Evolutionary conservation across 2,797 vertebrate species (phyloP).

Genomic region (Cossypha dichroa): DNA sequence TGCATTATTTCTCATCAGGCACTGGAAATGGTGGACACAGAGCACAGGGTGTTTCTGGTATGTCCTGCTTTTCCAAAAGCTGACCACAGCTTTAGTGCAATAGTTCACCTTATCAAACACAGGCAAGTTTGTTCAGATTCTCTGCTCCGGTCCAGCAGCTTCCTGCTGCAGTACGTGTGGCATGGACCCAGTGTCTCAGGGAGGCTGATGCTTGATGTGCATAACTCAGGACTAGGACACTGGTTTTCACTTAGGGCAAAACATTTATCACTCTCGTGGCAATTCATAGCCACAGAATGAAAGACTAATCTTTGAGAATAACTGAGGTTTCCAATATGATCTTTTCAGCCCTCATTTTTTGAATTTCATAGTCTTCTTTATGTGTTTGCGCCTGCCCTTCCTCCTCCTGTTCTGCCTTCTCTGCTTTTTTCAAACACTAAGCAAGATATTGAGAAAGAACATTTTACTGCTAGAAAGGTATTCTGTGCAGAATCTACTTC

Average conservation of each 20-base stretch:
- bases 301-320: background rate
- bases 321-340: background rate
- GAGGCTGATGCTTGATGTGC: background rate
- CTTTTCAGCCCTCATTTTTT: background rate
- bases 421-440: background rate
- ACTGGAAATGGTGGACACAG: background rate
- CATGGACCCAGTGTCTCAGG: rapidly evolving
- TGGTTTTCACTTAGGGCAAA: background rate
- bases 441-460: background rate
- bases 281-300: background rate
- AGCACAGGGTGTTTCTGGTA: background rate
- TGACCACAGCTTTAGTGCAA: rapidly evolving
- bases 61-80: background rate
- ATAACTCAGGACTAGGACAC: rapidly evolving
- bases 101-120: background rate
- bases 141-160: background rate
- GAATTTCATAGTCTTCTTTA: rapidly evolving
- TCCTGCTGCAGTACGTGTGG: background rate
- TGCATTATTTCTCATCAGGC: background rate
- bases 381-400: background rate
- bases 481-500: background rate
- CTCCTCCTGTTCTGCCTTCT: background rate
- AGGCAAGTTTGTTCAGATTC: background rate
- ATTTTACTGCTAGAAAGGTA: background rate
- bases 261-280: background rate